Base-by-base conservation (phyloP, 2,113 vertebrate genomes). In the Sapayoa aenigma region DNA sequence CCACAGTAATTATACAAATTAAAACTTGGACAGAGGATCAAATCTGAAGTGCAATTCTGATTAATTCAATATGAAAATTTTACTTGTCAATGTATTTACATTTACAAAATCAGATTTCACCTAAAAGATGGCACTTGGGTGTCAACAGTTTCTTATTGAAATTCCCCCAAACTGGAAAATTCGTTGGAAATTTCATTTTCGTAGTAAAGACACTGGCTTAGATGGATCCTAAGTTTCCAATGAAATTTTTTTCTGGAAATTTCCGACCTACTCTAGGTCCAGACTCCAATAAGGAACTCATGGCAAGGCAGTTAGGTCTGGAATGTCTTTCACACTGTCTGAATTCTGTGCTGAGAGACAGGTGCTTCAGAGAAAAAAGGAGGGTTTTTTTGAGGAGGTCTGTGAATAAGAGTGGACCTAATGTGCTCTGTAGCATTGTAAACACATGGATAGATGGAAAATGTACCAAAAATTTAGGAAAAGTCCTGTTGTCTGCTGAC, bases 341-440 rank as follows among this genome's bases (percentile, higher is more conserved):
- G 5, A 6, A 39, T 85, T 83, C 81, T 55, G 16, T 35, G 23
- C 2, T 30, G 1, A 28, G 2, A 72, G 18, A 2, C 18, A 20
- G 4, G 3, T 75, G 10, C 59, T 67, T 35, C 58, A 56, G 58
- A 44, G 14, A 44, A 21, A 37, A 60, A 47, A 58, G 20, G 9
- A 59, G 9, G 14, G 8, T 2, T 78, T 17, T 50, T 0, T 1
- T 37, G 7, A 5, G 11, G 6, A 65, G 13, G 6, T 1, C 18
- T 21, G 7, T 17, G 25, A 47, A 11, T 2, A 28, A 1, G 13
- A 12, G 2, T n/a, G 12, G 9, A 21, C 60, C 11, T 33, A 79
- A 8, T 4, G 9, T 35, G 19, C 31, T 76, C 19, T 68, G 19
- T 30, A 93, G 17, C 4, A 21, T 9, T 25, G 11, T 11, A 87